Evolutionary conservation across 2,797 vertebrate species (phyloP).

Genomic region (Pseudochromis fuscus): DNA sequence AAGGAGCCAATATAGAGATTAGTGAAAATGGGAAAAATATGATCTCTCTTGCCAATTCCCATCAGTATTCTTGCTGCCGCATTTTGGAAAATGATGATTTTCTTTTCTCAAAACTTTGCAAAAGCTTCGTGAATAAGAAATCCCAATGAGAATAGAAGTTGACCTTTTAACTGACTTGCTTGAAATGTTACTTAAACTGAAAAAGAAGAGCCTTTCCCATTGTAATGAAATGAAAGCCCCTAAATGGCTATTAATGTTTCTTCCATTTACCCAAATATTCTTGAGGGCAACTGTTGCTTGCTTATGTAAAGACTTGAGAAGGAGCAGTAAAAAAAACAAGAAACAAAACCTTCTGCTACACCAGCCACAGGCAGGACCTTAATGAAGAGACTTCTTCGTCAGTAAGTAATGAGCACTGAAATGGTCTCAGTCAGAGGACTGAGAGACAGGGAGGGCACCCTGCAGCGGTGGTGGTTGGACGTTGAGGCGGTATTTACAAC

Average conservation of each 20-base stretch:
- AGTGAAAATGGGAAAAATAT: too few species aligned
- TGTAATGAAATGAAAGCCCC: conserved; percentile 61
- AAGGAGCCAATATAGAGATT: too few species aligned
- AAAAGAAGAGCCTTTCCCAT: conserved; percentile 49
- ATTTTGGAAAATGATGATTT: too few species aligned
- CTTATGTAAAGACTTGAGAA: conserved; percentile 73
- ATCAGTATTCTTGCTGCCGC: too few species aligned
- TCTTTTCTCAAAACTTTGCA: conserved; percentile 33
- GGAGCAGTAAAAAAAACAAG: conserved; percentile 71
- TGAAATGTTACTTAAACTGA: conserved; percentile 64
- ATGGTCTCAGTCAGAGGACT: conserved; percentile 63
- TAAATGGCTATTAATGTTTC: conserved; percentile 66
- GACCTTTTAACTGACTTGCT: conserved; percentile 64
- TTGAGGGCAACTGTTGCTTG: conserved; percentile 67
- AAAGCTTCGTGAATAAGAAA: conserved; percentile 46
- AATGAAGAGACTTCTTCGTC: conserved; percentile 78
- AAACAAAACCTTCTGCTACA: conserved; percentile 64
- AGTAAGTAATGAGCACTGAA: conserved; percentile 80
- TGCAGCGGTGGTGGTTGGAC: conserved; percentile 61
- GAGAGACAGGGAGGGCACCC: conserved; percentile 54
- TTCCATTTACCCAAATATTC: conserved; percentile 67
- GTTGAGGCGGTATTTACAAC: conserved; percentile 70
- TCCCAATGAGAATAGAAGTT: conserved; percentile 53
- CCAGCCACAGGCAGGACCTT: conserved; percentile 73
- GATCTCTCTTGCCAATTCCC: too few species aligned